Percentiles rank a stretch among this genome's conserved stretches.
These are phyloP conservation scores for Psammodynastes pulverulentus DNA, from an alignment of 2,113 vertebrate genomes.

Conservation along the genomic window DNA sequence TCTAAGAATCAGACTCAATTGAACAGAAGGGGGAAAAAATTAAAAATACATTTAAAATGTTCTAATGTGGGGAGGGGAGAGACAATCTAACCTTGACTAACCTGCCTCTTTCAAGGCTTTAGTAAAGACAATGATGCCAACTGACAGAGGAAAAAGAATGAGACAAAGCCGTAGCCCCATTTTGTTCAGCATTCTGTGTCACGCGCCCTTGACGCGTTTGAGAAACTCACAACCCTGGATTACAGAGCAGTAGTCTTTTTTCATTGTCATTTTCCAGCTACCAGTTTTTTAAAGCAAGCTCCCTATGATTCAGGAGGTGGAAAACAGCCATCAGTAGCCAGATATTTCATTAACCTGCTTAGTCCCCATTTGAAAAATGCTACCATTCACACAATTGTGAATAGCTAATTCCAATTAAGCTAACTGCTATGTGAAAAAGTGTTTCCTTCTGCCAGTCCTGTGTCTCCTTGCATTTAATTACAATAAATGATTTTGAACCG, in stretches of 20 bases:
- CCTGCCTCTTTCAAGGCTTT: neutral
- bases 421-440: neutral
- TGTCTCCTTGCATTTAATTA: neutral
- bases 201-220: neutral
- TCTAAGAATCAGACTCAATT: neutral
- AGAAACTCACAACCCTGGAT: neutral
- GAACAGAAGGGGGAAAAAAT: neutral
- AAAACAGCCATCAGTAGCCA: neutral
- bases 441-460: neutral
- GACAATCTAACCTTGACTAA: neutral
- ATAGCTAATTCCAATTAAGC: neutral
- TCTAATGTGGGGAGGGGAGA: neutral
- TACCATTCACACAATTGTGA: neutral
- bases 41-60: neutral
- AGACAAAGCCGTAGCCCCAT: neutral
- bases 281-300: neutral
- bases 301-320: neutral
- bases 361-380: neutral
- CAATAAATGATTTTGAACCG: neutral
- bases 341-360: neutral
- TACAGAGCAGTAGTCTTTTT: neutral
- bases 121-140: slow-evolving; percentile 1
- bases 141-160: neutral
- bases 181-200: neutral
- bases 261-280: neutral